Conservation (phyloP, 2,888 invertebrate species). For the Nephrotoma flavescens region DNA sequence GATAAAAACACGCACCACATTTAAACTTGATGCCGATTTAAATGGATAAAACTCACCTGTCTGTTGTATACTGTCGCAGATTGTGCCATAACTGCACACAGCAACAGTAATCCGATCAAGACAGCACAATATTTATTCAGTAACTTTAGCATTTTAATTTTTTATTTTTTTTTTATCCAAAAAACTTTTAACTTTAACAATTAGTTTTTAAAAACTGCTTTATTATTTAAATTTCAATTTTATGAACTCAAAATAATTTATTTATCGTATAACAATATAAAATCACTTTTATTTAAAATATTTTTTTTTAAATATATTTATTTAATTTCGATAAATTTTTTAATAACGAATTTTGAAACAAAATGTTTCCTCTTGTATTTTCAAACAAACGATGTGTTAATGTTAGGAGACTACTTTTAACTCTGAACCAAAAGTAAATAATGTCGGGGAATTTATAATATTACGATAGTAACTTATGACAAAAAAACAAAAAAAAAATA, state of each 20-base stretch:
- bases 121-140: background rate
- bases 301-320: background rate
- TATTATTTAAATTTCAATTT: background rate
- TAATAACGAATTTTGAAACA: no score
- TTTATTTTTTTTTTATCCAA: no score
- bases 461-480: background rate
- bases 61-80: background rate
- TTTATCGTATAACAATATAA: background rate
- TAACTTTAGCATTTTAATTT: background rate
- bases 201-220: background rate
- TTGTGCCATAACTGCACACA: background rate
- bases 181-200: background rate
- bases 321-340: background rate
- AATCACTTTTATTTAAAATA: background rate
- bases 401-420: background rate
- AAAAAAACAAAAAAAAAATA: background rate
- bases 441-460: background rate
- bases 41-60: background rate
- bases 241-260: background rate
- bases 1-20: background rate
- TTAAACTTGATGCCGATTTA: background rate
- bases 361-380: background rate
- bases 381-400: background rate
- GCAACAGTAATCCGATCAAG: background rate
- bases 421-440: background rate